Evolutionary conservation across 2,888 invertebrate species (phyloP).

Genomic region (Lasioglossum villosulum): DNA sequence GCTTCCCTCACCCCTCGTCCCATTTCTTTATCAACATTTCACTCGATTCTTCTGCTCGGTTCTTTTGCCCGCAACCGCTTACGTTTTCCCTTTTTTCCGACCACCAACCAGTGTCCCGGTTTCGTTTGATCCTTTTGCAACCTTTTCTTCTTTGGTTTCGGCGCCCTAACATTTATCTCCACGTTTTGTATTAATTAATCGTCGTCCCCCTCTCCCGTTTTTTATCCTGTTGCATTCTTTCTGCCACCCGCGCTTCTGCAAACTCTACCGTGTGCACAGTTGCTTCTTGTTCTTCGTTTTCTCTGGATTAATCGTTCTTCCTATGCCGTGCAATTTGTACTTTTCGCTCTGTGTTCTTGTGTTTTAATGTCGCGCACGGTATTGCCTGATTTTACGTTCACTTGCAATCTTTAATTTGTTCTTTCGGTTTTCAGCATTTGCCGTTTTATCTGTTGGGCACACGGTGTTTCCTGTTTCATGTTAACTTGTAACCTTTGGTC

Average conservation of each 20-base stretch:
- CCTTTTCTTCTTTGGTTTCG: not conserved
- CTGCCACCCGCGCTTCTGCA: not conserved
- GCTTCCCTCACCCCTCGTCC: not conserved
- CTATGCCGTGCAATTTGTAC: not conserved
- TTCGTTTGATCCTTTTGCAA: not conserved
- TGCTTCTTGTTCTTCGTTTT: not conserved
- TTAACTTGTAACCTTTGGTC: too few relatives aligned
- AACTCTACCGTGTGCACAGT: not conserved
- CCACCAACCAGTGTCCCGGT: not conserved
- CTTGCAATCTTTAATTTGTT: not conserved
- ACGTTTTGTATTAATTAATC: slow-evolving; percentile 14
- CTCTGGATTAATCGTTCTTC: slow-evolving; percentile 4
- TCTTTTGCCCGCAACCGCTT: not conserved
- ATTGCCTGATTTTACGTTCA: not conserved
- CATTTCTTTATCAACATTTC: slow-evolving; percentile 36
- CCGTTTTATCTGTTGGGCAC: too few relatives aligned
- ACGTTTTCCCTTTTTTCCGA: not conserved
- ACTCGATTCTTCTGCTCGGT: not conserved
- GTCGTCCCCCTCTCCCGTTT: not conserved
- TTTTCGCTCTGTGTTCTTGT: not conserved
- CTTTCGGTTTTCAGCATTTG: not conserved
- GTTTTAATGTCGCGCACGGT: not conserved
- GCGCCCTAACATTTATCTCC: not conserved
- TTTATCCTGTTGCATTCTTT: not conserved
- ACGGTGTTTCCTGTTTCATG: too few relatives aligned